A percentile compares a stretch with the other conserved stretches of the same genome.
Evolutionary conservation across 2,888 invertebrate species (phyloP).

Genomic region (Caenorhabditis zanzibari): DNA sequence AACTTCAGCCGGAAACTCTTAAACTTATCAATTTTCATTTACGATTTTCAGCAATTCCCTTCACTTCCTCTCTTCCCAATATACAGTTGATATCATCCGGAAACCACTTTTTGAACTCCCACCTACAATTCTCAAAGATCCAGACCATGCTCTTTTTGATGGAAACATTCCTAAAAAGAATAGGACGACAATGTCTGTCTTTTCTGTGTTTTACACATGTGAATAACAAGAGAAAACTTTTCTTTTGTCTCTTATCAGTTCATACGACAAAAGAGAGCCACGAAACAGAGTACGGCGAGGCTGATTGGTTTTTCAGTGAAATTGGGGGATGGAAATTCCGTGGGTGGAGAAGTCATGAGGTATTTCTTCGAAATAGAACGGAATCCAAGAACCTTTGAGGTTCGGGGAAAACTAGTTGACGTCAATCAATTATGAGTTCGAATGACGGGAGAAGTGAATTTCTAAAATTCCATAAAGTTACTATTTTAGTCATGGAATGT

Average conservation of each 20-base stretch:
- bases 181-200: background rate
- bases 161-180: constrained; percentile 19
- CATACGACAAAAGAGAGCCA: constrained; percentile 11
- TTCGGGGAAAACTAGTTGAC: background rate
- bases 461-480: background rate
- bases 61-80: too few species aligned
- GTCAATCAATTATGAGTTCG: constrained; percentile 6
- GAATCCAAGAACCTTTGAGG: too few species aligned
- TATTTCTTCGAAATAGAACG: too few species aligned
- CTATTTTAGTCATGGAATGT: background rate
- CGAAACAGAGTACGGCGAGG: constrained; percentile 36
- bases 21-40: too few species aligned
- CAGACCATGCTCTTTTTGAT: background rate
- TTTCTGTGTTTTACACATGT: background rate
- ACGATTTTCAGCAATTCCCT: too few species aligned
- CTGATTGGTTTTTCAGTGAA: constrained; percentile 38
- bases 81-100: background rate
- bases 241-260: constrained; percentile 34
- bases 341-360: too few species aligned
- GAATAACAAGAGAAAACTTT: constrained; percentile 33
- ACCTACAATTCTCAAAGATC: background rate
- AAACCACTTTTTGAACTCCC: background rate
- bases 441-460: background rate
- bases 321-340: background rate
- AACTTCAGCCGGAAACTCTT: too few species aligned